phyloP scores from a whole-genome alignment of 2,888 invertebrate genomes.

The Rhopalosiphum nymphaeae region DNA sequence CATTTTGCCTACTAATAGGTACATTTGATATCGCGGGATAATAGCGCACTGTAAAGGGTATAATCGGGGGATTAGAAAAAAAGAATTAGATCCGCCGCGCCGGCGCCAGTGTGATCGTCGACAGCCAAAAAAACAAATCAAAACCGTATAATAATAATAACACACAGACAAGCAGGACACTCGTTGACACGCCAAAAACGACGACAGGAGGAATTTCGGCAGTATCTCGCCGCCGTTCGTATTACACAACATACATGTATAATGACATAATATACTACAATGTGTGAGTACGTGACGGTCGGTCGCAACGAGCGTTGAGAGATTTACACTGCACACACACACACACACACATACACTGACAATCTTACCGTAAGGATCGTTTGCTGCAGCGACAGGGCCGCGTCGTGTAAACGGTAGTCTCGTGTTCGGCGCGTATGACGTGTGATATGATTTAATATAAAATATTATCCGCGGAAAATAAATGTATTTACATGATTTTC shows the following conservation, averaged over 20 bases:
- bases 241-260: too few relatives aligned
- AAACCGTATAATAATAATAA: not conserved
- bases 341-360: not conserved
- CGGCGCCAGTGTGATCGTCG: not conserved
- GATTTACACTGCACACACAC: not conserved
- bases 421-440: not conserved
- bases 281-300: not conserved
- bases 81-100: not conserved
- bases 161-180: not conserved
- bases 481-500: not conserved
- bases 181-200: not conserved
- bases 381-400: not conserved
- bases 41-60: too few relatives aligned
- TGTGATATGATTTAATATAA: not conserved
- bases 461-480: not conserved
- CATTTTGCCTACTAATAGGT: too few relatives aligned
- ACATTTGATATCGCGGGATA: too few relatives aligned
- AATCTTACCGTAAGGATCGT: constrained; percentile 14
- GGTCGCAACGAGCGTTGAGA: not conserved
- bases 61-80: not conserved
- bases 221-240: not conserved
- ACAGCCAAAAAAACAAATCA: not conserved
- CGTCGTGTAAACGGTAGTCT: not conserved
- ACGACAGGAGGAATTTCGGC: not conserved
- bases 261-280: too few relatives aligned